These are phyloP conservation scores for Chydorus sphaericus DNA, from an alignment of 2,888 invertebrate genomes.

Conservation along the genomic window DNA sequence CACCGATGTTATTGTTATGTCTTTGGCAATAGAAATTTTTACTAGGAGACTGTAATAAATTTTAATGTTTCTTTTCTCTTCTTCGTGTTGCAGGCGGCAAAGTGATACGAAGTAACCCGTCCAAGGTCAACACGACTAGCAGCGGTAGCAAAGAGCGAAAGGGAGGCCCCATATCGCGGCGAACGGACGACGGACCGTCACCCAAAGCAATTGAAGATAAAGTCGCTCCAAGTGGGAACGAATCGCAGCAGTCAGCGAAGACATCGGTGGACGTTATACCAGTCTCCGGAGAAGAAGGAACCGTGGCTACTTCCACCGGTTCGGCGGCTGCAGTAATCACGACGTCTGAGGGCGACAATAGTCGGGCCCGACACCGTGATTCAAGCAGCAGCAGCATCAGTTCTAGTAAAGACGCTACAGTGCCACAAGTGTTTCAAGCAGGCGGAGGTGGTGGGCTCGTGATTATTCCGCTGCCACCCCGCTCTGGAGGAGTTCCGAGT, in stretches of 20 bases:
- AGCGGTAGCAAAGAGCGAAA: conserved; percentile 2
- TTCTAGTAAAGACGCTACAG: neutral
- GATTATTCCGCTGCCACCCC: neutral
- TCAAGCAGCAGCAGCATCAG: neutral
- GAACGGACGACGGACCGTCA: too few relatives aligned
- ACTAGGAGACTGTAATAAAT: neutral
- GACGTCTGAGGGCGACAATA: too few relatives aligned
- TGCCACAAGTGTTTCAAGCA: neutral
- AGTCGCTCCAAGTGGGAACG: too few relatives aligned
- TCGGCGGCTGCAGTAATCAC: too few relatives aligned
- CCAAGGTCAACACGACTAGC: conserved; percentile 2
- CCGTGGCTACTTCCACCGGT: too few relatives aligned
- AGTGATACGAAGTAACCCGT: conserved; percentile 4
- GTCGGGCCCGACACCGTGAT: neutral
- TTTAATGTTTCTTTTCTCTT: neutral
- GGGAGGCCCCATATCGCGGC: too few relatives aligned
- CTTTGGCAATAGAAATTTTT: too few relatives aligned
- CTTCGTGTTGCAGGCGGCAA: neutral
- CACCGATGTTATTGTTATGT: too few relatives aligned
- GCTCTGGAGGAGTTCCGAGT: neutral
- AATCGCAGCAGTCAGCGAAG: too few relatives aligned
- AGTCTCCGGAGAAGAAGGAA: too few relatives aligned
- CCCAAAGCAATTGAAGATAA: too few relatives aligned
- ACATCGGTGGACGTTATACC: too few relatives aligned
- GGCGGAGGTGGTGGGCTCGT: conserved; percentile 1